Evolutionary conservation across 2,113 vertebrate species (phyloP).

Genomic region (Sceloporus undulatus): DNA sequence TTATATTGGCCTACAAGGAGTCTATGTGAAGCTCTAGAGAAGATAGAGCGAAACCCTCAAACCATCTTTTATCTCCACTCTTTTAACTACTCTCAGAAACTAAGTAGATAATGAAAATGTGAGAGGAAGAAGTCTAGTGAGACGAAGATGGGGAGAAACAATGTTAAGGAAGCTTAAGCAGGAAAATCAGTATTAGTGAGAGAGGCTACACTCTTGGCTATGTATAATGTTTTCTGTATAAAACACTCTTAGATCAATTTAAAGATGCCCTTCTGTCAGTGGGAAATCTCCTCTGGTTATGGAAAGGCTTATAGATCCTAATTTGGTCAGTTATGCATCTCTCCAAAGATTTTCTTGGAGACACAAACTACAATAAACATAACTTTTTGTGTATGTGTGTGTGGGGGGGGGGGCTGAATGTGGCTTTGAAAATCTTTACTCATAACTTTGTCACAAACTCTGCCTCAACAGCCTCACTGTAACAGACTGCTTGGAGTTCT

Average conservation of each 20-base stretch:
- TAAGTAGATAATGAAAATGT: neutral
- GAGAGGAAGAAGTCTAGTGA: neutral
- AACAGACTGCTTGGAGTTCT: no score
- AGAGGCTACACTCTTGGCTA: neutral
- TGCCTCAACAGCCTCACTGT: no score
- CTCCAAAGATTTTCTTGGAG: neutral
- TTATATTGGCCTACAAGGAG: neutral
- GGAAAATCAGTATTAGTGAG: no score
- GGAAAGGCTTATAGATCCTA: neutral
- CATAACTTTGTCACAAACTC: neutral
- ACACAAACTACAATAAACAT: neutral
- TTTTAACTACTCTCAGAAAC: neutral
- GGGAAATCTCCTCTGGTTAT: neutral
- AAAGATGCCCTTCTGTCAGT: neutral
- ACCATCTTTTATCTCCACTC: neutral
- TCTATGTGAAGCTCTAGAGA: neutral
- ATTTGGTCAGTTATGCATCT: neutral
- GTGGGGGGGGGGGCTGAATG: no score
- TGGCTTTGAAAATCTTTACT: neutral
- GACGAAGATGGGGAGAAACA: neutral
- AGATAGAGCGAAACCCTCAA: neutral
- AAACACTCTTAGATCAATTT: neutral
- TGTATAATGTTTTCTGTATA: neutral
- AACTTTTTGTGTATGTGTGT: no score
- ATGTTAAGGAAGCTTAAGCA: neutral